These are phyloP conservation scores for Atherix ibis DNA, from an alignment of 2,888 invertebrate species.

Conservation along the genomic window DNA sequence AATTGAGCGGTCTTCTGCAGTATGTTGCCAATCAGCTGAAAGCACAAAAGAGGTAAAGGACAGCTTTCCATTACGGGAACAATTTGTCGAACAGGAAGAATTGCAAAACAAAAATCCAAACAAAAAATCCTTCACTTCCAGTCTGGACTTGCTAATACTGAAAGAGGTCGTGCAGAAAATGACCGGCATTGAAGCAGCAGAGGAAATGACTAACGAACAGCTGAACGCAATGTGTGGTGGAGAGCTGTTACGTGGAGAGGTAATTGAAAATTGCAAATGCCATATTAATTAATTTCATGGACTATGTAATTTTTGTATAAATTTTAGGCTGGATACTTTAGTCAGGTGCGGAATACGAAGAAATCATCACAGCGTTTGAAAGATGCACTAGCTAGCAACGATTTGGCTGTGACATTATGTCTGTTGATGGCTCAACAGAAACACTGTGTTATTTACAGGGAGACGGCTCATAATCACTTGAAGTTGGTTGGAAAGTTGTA, in stretches of 20 bases:
- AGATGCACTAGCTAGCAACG: conserved; percentile 86
- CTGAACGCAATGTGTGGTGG: conserved; percentile 95
- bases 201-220: conserved; percentile 93
- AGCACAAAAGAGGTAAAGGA: conserved; percentile 90
- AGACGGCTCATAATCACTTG: conserved; percentile 63
- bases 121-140: too few species aligned
- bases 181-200: conserved; percentile 95
- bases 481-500: conserved; percentile 77
- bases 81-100: too few species aligned
- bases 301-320: conserved; percentile 3
- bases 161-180: conserved; percentile 98
- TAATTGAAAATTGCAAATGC: conserved; percentile 24
- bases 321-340: conserved; percentile 85
- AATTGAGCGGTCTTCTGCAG: conserved; percentile 86
- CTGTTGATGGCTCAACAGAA: conserved; percentile 94
- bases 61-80: conserved; percentile 17
- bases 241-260: conserved; percentile 86
- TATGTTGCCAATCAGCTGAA: conserved; percentile 96
- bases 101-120: too few species aligned
- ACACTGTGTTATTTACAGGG: conserved; percentile 81
- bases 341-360: conserved; percentile 91
- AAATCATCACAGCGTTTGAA: conserved; percentile 87
- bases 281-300: not conserved
- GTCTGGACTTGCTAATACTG: conserved; percentile 79
- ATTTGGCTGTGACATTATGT: conserved; percentile 84